A percentile compares a stretch with the other conserved stretches of the same genome.
Evolutionary conservation across 2,113 vertebrate genomes (phyloP).

Genomic region (Hepsetus odoe): DNA sequence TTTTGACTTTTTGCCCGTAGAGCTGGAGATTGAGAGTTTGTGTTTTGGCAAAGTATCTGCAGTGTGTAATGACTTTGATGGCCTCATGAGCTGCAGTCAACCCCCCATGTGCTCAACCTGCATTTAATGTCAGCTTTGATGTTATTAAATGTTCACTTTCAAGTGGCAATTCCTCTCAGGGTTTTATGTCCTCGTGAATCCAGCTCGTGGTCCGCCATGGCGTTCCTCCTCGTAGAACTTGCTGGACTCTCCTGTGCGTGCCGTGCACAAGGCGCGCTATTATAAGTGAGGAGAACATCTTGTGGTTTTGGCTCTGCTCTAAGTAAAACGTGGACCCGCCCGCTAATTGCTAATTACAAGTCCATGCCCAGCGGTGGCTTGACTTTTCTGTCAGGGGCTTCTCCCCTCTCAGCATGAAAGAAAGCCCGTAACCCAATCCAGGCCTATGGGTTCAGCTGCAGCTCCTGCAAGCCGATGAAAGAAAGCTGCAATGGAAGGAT

Average conservation of each 20-base stretch:
- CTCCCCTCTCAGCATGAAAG: conserved; percentile 69
- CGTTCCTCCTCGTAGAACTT: conserved; percentile 58
- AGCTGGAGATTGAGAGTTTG: conserved; percentile 68
- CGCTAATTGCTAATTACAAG: conserved; percentile 84
- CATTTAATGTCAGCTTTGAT: conserved; percentile 63
- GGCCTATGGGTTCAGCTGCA: conserved; percentile 63
- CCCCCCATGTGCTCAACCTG: conserved; percentile 56
- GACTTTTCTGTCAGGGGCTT: conserved; percentile 77
- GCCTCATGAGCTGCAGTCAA: conserved; percentile 54
- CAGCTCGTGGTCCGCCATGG: conserved; percentile 58
- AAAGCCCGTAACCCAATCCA: conserved; percentile 69
- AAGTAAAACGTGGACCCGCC: conserved; percentile 78
- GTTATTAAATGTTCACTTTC: conserved; percentile 18
- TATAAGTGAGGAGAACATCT: conserved; percentile 80
- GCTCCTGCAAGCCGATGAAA: conserved; percentile 69
- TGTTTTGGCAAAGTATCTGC: conserved; percentile 65
- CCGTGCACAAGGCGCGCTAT: conserved; percentile 69
- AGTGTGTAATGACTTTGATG: conserved; percentile 49
- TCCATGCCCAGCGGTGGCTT: conserved; percentile 76
- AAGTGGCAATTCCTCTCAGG: conserved; percentile 60
- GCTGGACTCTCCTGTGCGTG: conserved; percentile 57
- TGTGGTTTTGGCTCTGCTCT: conserved; percentile 76
- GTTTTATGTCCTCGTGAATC: conserved; percentile 74
- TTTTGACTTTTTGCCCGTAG: conserved; percentile 75
- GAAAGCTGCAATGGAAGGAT: conserved; percentile 63